Evolutionary conservation across 2,113 vertebrate genomes (phyloP).

Genomic region (Pseudorasbora parva): DNA sequence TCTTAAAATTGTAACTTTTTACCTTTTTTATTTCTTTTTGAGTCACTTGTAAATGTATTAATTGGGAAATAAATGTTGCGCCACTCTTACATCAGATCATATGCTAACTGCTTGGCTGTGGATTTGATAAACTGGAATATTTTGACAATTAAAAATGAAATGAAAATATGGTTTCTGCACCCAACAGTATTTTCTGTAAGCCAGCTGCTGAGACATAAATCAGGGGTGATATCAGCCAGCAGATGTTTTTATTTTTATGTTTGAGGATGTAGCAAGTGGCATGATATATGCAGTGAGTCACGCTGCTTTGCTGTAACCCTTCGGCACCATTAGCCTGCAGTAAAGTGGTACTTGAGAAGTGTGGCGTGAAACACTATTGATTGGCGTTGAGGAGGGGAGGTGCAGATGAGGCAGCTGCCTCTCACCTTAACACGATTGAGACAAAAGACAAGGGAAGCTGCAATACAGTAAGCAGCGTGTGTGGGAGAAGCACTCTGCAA

Average conservation of each 20-base stretch:
- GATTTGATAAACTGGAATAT: neutral
- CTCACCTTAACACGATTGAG: constrained; percentile 33
- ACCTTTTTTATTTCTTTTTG: neutral
- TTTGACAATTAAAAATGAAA: neutral
- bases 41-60: neutral
- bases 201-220: neutral
- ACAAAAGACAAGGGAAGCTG: constrained; percentile 28
- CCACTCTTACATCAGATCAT: neutral
- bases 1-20: neutral
- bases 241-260: neutral
- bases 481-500: constrained; percentile 42
- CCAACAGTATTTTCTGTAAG: neutral
- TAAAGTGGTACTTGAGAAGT: constrained; percentile 46
- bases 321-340: constrained; percentile 55
- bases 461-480: constrained; percentile 7
- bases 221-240: neutral
- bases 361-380: constrained; percentile 47
- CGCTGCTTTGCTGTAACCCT: constrained; percentile 40
- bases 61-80: neutral
- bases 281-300: constrained; percentile 21
- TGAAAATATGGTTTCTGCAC: neutral
- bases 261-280: neutral
- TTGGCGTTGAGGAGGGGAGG: constrained; percentile 35
- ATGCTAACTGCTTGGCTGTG: neutral
- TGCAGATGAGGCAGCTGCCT: constrained; percentile 24